Conservation (phyloP, 2,113 vertebrate genomes). For the Psilopsiagon aurifrons region DNA sequence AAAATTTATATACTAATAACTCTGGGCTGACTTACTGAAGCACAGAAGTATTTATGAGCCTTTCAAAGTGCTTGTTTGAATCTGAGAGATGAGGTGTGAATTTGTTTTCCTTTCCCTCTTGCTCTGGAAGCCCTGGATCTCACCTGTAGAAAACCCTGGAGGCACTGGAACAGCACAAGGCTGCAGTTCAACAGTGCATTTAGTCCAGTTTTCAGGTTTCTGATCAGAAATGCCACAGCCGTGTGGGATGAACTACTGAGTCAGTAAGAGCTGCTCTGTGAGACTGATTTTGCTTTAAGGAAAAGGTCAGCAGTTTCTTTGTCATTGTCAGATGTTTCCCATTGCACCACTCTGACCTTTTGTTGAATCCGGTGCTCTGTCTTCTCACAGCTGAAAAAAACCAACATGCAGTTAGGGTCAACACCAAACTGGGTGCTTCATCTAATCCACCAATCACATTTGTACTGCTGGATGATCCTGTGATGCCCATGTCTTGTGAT, state of each 20-base stretch:
- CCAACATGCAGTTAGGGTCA: not conserved
- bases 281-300: not conserved
- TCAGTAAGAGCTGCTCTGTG: not conserved
- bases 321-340: not conserved
- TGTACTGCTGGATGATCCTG: not conserved
- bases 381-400: not conserved
- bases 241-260: not conserved
- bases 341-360: not conserved
- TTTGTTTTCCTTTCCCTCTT: not conserved
- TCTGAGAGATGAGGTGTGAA: not conserved
- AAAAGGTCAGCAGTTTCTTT: not conserved
- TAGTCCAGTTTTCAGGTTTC: not conserved
- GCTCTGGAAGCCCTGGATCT: not conserved
- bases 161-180: not conserved
- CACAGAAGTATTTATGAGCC: not conserved
- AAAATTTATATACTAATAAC: not conserved
- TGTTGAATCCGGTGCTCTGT: not conserved
- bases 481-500: fast-evolving
- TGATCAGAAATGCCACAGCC: not conserved
- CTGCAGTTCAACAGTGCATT: not conserved
- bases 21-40: not conserved
- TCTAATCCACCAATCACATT: not conserved
- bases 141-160: not conserved
- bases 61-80: not conserved
- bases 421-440: not conserved